These are phyloP conservation scores for Australoheros scitulus DNA, from an alignment of 2,113 vertebrate species.

Conservation along the genomic window DNA sequence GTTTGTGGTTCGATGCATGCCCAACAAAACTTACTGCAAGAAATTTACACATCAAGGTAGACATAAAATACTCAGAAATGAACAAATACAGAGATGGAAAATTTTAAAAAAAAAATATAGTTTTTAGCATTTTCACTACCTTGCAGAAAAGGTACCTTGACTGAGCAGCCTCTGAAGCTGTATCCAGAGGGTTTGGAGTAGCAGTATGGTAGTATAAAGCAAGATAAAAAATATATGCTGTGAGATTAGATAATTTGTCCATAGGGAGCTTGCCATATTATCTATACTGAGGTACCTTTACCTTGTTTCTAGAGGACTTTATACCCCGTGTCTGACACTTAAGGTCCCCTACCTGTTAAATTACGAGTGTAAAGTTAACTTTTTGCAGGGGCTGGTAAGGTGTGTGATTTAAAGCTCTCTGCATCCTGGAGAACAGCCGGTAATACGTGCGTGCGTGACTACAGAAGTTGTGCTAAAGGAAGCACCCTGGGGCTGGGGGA, in stretches of 20 bases:
- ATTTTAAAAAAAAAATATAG: too few relatives aligned
- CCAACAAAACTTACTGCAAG: neutral
- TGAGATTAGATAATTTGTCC: neutral
- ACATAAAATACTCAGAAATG: neutral
- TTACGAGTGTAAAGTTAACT: neutral
- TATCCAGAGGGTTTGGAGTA: neutral
- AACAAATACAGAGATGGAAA: neutral
- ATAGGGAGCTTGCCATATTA: neutral
- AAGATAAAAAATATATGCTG: neutral
- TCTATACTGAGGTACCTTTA: too few relatives aligned
- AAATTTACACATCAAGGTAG: too few relatives aligned
- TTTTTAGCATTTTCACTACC: too few relatives aligned
- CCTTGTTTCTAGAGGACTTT: neutral
- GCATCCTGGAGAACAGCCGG: neutral
- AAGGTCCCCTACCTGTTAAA: neutral
- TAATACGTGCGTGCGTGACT: neutral
- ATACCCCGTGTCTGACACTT: neutral
- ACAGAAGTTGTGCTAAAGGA: constrained; percentile 14
- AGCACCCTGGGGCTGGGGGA: constrained; percentile 49
- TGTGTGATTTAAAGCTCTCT: neutral
- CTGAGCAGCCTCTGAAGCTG: neutral
- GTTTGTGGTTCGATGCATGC: neutral
- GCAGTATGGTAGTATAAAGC: too few relatives aligned
- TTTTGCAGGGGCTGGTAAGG: neutral
- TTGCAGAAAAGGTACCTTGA: neutral